Base-by-base conservation (phyloP, 2,888 invertebrate genomes). In the Therioaphis trifolii region DNA sequence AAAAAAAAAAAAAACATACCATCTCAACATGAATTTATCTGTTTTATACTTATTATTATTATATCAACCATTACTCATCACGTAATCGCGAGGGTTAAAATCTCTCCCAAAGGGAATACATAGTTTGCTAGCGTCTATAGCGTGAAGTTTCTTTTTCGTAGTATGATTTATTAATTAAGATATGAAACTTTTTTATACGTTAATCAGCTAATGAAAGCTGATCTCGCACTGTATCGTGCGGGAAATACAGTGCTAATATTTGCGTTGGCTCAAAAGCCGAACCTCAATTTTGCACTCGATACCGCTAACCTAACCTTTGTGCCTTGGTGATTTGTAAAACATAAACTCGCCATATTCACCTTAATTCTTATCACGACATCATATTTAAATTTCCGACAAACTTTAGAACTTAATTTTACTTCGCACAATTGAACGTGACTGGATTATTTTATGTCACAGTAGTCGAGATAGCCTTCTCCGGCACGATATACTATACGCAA, bases 331-430 rank as follows among this genome's bases (percentile, higher is more conserved):
- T 74, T 74, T 74, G 55, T 55, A 74, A 74, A 74, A 74, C 35
- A 74, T 21, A 55, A 74, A 29, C 29, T 72, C 29, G 29, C 71
- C 2, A 27, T n/a, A n/a, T 55, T 35, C 74, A 24, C 74, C 55
- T 35, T 40, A 55, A 74, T 74, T 74, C 55, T 35, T 58, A 74
- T 74, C 74, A 74, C 55, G 40, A 24, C 40, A 55, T 5, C 55
- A 55, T 35, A 74, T 74, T 74, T 74, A 74, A 55, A 55, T 74
- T 74, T 35, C 18, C 24, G 24, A 58, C 74, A 74, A 74, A 74
- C 74, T 74, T 74, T 24, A 58, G 40, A 74, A 74, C 74, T 74
- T 74, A 55, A 74, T 55, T 74, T 74, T 55, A 74, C 55, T 74
- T 40, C 21, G 40, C 15, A 35, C 55, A 21, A 35, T 55, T 74